Percentiles rank a stretch among this genome's conserved stretches.
Evolutionary conservation across 2,888 invertebrate genomes (phyloP).

Genomic region (Agrochola lota): DNA sequence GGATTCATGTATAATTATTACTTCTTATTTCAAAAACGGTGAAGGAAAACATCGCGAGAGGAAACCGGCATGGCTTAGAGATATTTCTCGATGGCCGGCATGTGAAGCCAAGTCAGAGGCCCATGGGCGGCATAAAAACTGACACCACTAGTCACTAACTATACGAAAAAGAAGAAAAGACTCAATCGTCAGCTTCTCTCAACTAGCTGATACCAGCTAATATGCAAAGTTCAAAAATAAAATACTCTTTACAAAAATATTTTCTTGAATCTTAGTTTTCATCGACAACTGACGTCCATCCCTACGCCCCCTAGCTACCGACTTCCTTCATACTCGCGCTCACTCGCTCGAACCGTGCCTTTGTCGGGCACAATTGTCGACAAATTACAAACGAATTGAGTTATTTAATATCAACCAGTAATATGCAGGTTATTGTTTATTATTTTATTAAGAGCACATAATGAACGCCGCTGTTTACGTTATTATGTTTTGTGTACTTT

Average conservation of each 20-base stretch:
- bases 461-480: conserved; percentile 69
- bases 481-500: conserved; percentile 46
- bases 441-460: conserved; percentile 79
- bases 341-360: conserved; percentile 90
- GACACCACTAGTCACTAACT: no score
- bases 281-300: conserved; percentile 73
- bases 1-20: no score
- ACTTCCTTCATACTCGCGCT: conserved; percentile 90
- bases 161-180: no score
- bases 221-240: not conserved
- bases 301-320: conserved; percentile 84
- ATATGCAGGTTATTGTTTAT: conserved; percentile 85
- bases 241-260: not conserved
- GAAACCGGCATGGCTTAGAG: no score
- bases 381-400: conserved; percentile 91
- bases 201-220: no score
- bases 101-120: no score
- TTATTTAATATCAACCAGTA: conserved; percentile 89
- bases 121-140: no score
- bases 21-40: no score
- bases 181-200: no score
- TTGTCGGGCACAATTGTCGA: conserved; percentile 91
- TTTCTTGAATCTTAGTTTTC: not conserved
- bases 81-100: no score
- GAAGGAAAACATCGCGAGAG: no score